Evolutionary conservation across 1,140 invertebrate genomes (phyloP).

Genomic region (Lordiphosa collinella): DNA sequence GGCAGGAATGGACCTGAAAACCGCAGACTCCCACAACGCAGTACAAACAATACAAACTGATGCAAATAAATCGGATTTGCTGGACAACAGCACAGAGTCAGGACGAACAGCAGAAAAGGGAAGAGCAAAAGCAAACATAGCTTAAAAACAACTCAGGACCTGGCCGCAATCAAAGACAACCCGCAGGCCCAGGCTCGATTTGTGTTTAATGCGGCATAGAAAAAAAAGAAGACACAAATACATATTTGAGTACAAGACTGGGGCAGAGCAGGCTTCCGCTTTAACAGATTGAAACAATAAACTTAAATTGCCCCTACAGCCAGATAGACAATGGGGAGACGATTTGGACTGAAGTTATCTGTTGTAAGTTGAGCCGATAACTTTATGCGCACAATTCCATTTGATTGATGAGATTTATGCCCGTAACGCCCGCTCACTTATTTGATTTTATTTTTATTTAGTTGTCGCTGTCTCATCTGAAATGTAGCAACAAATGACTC

Average conservation of each 20-base stretch:
- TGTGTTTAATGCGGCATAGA: slow-evolving; percentile 31
- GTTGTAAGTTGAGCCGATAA: slow-evolving; percentile 71
- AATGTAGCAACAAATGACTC: slow-evolving; percentile 19
- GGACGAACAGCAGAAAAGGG: slow-evolving; percentile 3
- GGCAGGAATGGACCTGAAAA: background rate
- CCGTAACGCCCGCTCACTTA: slow-evolving; percentile 43
- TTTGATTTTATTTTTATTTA: slow-evolving; percentile 56
- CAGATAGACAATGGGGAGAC: background rate
- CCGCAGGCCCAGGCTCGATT: slow-evolving; percentile 32
- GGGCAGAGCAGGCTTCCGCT: background rate
- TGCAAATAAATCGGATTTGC: slow-evolving; percentile 54
- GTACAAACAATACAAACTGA: slow-evolving; percentile 29
- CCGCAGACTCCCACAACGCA: slow-evolving; percentile 25
- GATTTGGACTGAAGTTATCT: slow-evolving; percentile 41
- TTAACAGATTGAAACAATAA: slow-evolving; percentile 70
- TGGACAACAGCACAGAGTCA: slow-evolving; percentile 12
- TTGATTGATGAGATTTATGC: slow-evolving; percentile 75
- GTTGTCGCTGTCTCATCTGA: slow-evolving; percentile 32
- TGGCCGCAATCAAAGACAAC: slow-evolving; percentile 30
- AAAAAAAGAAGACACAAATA: slow-evolving; percentile 5
- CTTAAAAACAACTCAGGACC: slow-evolving; percentile 27
- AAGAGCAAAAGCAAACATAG: slow-evolving; percentile 38
- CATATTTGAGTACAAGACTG: background rate
- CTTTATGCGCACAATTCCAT: slow-evolving; percentile 72
- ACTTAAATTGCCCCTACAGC: slow-evolving; percentile 38